phyloP scores from a whole-genome alignment of 2,888 invertebrate genomes.

The Drosophila multiciliata region DNA sequence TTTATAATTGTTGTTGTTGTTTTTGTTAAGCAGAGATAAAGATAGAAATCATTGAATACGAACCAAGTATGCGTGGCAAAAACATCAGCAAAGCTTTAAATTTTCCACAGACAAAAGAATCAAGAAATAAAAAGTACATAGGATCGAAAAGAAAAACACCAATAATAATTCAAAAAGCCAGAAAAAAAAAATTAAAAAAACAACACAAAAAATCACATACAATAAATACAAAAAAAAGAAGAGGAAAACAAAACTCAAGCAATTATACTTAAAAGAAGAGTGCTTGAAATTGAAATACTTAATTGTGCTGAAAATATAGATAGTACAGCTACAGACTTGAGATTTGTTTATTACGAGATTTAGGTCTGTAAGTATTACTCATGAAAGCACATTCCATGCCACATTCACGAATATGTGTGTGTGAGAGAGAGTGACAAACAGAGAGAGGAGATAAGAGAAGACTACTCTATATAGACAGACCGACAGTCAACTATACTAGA shows the following conservation, averaged over 20 bases:
- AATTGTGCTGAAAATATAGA: constrained; percentile 5
- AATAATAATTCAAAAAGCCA: constrained; percentile 35
- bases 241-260: constrained; percentile 12
- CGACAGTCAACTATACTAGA: neutral
- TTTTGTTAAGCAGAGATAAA: constrained; percentile 25
- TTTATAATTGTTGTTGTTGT: constrained; percentile 2
- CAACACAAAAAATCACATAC: neutral
- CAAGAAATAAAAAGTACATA: constrained; percentile 38
- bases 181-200: constrained; percentile 5
- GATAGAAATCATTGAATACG: constrained; percentile 70
- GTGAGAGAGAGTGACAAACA: neutral
- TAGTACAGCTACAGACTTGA: constrained; percentile 2
- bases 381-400: constrained; percentile 2
- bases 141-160: constrained; percentile 46
- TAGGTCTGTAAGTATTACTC: neutral
- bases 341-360: neutral
- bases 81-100: constrained; percentile 84
- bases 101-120: constrained; percentile 40
- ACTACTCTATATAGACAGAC: neutral
- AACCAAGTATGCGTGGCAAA: constrained; percentile 84
- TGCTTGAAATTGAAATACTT: constrained; percentile 7
- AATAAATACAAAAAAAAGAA: neutral
- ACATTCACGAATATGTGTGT: neutral
- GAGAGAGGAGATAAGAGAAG: neutral
- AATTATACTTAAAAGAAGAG: neutral